Percentiles rank a stretch among this genome's conserved stretches.
Evolutionary conservation across 2,797 vertebrate species (phyloP).

Genomic region (Erethizon dorsatum): DNA sequence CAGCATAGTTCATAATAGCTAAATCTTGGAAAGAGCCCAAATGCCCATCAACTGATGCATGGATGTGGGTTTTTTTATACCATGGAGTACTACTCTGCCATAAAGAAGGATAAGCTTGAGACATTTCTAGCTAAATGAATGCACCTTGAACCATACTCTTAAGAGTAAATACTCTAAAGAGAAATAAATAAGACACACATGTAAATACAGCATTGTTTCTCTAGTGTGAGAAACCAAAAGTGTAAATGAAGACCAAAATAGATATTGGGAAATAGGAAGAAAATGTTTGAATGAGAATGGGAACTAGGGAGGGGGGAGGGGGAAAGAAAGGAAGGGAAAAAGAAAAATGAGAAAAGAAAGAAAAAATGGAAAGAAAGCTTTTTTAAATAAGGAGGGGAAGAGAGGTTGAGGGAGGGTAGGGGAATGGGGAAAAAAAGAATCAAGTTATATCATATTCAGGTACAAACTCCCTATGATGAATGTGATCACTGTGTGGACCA

Average conservation of each 20-base stretch:
- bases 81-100: neutral
- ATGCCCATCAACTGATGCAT: neutral
- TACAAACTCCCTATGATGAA: neutral
- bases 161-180: neutral
- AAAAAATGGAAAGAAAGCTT: neutral
- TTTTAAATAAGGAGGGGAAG: neutral
- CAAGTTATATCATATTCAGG: neutral
- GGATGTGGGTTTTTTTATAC: neutral
- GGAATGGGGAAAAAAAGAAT: neutral
- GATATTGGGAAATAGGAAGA: neutral
- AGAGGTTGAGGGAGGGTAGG: neutral
- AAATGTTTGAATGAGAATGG: neutral
- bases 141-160: neutral
- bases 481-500: neutral
- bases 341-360: neutral
- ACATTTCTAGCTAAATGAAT: neutral
- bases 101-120: neutral
- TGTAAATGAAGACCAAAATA: neutral
- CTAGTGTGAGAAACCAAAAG: neutral
- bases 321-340: neutral
- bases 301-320: neutral
- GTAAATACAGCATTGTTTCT: neutral
- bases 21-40: neutral
- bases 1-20: neutral
- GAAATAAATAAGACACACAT: neutral